These are phyloP conservation scores for Drosophila villosipedis DNA, from an alignment of 2,888 invertebrate species.

Conservation along the genomic window DNA sequence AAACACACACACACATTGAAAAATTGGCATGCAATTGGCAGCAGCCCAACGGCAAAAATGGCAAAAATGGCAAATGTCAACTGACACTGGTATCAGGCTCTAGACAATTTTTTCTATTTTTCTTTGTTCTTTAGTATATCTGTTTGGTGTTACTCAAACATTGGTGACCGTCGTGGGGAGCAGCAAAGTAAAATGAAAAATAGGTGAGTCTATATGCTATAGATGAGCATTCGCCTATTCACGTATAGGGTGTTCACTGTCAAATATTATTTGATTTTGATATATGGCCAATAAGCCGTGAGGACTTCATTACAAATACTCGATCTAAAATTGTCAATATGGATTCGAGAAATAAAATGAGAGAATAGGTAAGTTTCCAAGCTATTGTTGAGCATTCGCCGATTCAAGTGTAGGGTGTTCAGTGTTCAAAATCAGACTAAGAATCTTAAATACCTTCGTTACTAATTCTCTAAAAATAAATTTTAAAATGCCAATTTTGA, in stretches of 20 bases:
- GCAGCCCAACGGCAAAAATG: conserved; percentile 45
- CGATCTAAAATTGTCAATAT: not conserved
- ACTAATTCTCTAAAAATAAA: too few species aligned
- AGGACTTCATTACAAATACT: not conserved
- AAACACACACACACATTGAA: conserved; percentile 13
- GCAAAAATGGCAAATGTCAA: conserved; percentile 59
- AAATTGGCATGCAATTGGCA: conserved; percentile 56
- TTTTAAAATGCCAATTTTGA: too few species aligned
- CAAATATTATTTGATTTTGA: not conserved
- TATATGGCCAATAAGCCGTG: not conserved
- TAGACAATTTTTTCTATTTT: conserved; percentile 36
- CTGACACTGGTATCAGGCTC: conserved; percentile 64
- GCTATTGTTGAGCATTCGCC: too few species aligned
- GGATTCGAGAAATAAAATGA: not conserved
- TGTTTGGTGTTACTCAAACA: conserved; percentile 36
- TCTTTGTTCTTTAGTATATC: not conserved
- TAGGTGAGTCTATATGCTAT: conserved; percentile 44
- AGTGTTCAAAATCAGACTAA: not conserved
- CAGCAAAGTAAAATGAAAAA: conserved; percentile 41
- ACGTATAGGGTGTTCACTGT: conserved; percentile 42
- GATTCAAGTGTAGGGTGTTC: not conserved
- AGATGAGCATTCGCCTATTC: conserved; percentile 34
- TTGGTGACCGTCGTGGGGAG: conserved; percentile 40
- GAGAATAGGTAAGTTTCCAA: not conserved
- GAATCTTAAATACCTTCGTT: not conserved